Base-by-base conservation (phyloP, 1,140 invertebrate genomes). In the Aethina tumida region DNA sequence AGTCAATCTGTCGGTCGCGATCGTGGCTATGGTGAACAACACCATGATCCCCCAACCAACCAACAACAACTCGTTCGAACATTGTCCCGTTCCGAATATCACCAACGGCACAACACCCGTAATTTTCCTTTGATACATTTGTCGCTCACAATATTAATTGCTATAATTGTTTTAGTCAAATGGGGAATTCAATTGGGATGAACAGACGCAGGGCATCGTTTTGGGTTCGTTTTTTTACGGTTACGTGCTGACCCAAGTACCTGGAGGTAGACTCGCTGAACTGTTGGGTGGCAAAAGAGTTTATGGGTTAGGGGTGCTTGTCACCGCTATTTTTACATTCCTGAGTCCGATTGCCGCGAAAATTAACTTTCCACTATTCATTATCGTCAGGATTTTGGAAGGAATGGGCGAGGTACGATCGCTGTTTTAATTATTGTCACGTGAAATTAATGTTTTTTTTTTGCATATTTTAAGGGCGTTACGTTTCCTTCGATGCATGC, bases 11-110 rank as follows among this genome's bases (percentile, higher is more conserved):
- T 93, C 88, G 3, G 84, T 96, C 7, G 91, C 88, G 4, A 92
- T 95, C 58, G 88, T 96, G 7, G 87, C 89, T 4, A 96, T 96
- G 91, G 77, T 84, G 2, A 92, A 91, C 50, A 75, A 81, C 36
- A 80, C 81, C 13, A 71, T 69, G 2, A 70, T 77, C 26, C 62
- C 74, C 10, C 65, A 70, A 36, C 58, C 67, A 39, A 56, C 65
- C 30, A 68, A 70, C 26, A 67, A 70, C 31, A 58, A 63, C 22
- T 68, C 69, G 2, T 63, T 68, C 39, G 77, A 80, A 56, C 73
- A 75, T 0, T 83, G 80, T 51, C 67, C 66, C 4, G 52, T 67
- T n/a, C 26, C 39, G 32, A 59, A 56, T 51, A 45, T 58, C 21
- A 56, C 63, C 34, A 80, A 80, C 58, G 64, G 50, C 27, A 72